These are phyloP conservation scores for Capreolus pygargus DNA, from an alignment of 2,113 vertebrate species.

Conservation along the genomic window DNA sequence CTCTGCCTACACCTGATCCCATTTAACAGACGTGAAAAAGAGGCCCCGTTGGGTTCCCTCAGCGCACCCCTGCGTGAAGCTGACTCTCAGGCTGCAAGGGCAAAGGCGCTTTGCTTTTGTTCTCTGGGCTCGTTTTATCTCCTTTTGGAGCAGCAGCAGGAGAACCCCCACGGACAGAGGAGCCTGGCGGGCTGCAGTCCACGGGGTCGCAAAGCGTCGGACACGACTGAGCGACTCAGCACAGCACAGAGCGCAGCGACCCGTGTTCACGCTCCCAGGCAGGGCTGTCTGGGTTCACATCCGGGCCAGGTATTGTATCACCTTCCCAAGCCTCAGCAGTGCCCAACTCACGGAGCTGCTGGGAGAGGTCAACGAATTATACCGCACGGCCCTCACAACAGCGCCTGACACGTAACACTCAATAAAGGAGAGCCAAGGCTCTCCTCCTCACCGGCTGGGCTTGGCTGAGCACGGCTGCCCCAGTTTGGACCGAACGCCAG, in stretches of 20 bases:
- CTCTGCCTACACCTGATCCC: not conserved
- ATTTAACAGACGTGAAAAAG: not conserved
- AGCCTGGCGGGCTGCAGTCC: not conserved
- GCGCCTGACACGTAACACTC: no score
- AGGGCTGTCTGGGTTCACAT: not conserved
- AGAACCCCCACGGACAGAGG: not conserved
- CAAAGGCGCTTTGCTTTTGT: not conserved
- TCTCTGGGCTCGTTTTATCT: not conserved
- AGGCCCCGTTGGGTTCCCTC: not conserved
- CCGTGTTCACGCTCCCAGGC: rapidly evolving
- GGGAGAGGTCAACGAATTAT: not conserved
- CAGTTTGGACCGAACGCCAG: not conserved
- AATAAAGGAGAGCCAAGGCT: not conserved
- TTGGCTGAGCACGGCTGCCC: not conserved
- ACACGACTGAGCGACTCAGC: not conserved
- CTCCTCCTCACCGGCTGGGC: not conserved
- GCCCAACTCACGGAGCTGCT: not conserved
- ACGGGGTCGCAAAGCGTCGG: not conserved
- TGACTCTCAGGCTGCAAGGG: not conserved
- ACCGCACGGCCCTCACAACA: not conserved
- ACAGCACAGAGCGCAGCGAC: not conserved
- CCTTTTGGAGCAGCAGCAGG: not conserved
- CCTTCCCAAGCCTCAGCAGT: not conserved
- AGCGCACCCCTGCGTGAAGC: rapidly evolving
- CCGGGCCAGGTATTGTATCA: not conserved